Conservation (phyloP, 2,113 vertebrate species). For the Caretta caretta region DNA sequence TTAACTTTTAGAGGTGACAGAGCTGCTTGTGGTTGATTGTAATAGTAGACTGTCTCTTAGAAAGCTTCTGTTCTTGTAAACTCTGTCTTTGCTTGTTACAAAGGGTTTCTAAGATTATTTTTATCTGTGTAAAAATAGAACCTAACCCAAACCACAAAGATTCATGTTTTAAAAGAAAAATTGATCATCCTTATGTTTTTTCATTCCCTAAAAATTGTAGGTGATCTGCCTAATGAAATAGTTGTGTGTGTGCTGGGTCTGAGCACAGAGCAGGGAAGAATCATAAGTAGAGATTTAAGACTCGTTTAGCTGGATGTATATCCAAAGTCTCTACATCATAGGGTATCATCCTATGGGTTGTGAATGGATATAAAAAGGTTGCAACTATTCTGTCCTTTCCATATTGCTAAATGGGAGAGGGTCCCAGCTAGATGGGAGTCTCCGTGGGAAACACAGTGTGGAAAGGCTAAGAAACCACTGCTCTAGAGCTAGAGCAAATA, state of each 20-base stretch:
- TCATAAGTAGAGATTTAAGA: background rate
- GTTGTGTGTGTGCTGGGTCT: background rate
- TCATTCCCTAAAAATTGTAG: background rate
- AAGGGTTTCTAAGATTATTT: background rate
- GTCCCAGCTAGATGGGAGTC: background rate
- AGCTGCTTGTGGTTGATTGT: background rate
- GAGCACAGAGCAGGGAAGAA: background rate
- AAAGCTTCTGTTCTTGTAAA: background rate
- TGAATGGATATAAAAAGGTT: background rate
- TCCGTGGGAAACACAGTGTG: rapidly evolving
- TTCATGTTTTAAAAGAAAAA: background rate
- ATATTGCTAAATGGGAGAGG: background rate
- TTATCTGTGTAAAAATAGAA: background rate
- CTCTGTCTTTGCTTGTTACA: background rate
- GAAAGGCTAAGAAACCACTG: background rate
- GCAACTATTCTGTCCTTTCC: background rate
- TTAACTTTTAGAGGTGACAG: background rate
- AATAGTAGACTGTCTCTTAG: background rate
- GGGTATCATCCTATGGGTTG: background rate
- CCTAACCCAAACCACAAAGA: background rate
- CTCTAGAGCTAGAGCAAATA: background rate
- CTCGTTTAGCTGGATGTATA: background rate
- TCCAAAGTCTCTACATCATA: background rate
- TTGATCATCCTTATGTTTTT: background rate
- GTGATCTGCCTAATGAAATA: background rate